A percentile compares a stretch with the other conserved stretches of the same genome.
Evolutionary conservation across 2,888 invertebrate species (phyloP).

Genomic region (Ypsolopha sequella): DNA sequence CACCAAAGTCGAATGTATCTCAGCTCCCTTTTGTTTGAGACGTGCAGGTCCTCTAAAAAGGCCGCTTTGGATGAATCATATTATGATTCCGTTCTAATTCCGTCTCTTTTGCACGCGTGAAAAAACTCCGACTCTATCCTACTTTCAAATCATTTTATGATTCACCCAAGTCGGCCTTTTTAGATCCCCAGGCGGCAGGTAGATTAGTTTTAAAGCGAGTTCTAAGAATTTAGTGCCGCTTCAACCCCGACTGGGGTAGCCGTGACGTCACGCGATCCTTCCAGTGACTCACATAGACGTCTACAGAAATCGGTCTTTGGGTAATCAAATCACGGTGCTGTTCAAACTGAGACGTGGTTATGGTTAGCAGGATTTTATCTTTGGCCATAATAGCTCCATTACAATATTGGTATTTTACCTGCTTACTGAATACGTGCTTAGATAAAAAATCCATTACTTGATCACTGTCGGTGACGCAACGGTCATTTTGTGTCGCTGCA

Average conservation of each 20-base stretch:
- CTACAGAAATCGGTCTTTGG: slow-evolving; percentile 16
- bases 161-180: too few relatives aligned
- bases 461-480: neutral
- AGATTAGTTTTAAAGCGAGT: too few relatives aligned
- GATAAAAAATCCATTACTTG: slow-evolving; percentile 8
- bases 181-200: too few relatives aligned
- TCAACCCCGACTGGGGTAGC: slow-evolving; percentile 21
- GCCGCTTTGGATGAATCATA: too few relatives aligned
- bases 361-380: neutral
- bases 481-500: neutral
- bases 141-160: too few relatives aligned
- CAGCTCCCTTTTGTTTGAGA: neutral
- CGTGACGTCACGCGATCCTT: slow-evolving; percentile 36
- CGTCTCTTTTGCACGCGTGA: too few relatives aligned
- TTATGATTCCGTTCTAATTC: too few relatives aligned
- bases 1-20: neutral
- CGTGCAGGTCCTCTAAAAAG: too few relatives aligned
- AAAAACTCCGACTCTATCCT: too few relatives aligned
- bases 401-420: neutral
- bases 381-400: neutral
- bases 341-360: neutral
- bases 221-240: neutral
- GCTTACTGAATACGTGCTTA: slow-evolving; percentile 3
- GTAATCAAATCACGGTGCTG: neutral
- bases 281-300: slow-evolving; percentile 42